phyloP scores from a whole-genome alignment of 2,888 invertebrate species.

The Baronia brevicornis region DNA sequence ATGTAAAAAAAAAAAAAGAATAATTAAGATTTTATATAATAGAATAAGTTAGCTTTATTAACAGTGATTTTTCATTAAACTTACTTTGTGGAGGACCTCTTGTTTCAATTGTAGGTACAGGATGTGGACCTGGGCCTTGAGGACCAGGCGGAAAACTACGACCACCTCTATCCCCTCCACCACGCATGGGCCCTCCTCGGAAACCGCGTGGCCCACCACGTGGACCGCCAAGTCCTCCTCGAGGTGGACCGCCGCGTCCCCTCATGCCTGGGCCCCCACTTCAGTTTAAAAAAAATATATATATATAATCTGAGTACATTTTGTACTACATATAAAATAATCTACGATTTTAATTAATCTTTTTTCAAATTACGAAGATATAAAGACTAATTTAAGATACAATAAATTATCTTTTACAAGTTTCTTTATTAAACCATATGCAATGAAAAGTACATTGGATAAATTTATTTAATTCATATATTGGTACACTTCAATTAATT shows the following conservation, averaged over 20 bases:
- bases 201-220: slow-evolving; percentile 62
- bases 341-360: no score
- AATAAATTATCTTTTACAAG: no score
- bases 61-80: no score
- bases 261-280: slow-evolving; percentile 61
- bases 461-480: neutral
- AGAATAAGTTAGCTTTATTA: slow-evolving; percentile 1
- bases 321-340: no score
- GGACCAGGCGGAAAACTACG: slow-evolving; percentile 60
- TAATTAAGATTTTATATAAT: slow-evolving; percentile 10
- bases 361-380: no score
- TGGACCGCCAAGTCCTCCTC: slow-evolving; percentile 29
- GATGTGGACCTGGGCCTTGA: slow-evolving; percentile 67
- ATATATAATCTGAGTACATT: no score
- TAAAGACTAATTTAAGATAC: no score
- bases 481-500: no score
- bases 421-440: no score
- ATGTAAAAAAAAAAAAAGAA: neutral
- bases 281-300: slow-evolving; percentile 12
- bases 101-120: slow-evolving; percentile 65
- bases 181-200: slow-evolving; percentile 61
- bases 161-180: slow-evolving; percentile 61
- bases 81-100: slow-evolving; percentile 53
- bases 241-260: slow-evolving; percentile 49
- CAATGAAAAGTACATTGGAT: no score